phyloP scores from a whole-genome alignment of 23 tunicate species.

The Halocynthia roretzi region DNA sequence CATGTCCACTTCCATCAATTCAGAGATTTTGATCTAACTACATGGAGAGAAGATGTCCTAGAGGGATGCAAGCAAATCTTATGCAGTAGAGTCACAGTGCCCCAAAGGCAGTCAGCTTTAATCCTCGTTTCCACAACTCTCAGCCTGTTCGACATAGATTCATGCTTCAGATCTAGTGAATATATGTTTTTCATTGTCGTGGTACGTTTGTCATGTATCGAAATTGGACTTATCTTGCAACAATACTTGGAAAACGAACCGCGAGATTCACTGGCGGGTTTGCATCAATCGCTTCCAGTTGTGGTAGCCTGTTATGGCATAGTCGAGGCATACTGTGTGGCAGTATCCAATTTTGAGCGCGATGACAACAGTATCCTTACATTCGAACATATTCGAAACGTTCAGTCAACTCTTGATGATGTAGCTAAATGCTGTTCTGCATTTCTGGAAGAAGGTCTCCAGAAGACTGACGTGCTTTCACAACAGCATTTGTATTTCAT shows the following conservation, averaged over 20 bases:
- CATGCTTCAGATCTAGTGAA: background rate
- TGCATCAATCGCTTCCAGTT: background rate
- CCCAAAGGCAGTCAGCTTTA: conserved; percentile 35
- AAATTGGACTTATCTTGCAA: conserved; percentile 21
- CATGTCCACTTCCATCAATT: conserved; percentile 1
- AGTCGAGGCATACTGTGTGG: conserved; percentile 32
- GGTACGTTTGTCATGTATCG: conserved; percentile 33
- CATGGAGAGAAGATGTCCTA: conserved; percentile 26
- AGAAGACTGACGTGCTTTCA: background rate
- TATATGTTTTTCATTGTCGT: conserved; percentile 32
- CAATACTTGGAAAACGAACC: background rate
- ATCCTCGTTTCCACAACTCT: conserved; percentile 21
- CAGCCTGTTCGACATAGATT: conserved; percentile 1
- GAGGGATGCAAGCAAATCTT: conserved; percentile 29
- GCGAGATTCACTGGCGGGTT: background rate
- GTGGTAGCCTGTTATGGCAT: conserved; percentile 31
- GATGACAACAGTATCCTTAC: conserved; percentile 18
- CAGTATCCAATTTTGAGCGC: conserved; percentile 49
- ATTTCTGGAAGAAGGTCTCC: background rate
- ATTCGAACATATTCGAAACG: conserved; percentile 44
- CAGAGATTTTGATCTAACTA: conserved; percentile 2
- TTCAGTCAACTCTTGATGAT: conserved; percentile 31
- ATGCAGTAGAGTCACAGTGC: conserved; percentile 29
- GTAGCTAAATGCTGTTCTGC: conserved; percentile 18
- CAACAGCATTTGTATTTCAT: background rate